Base-by-base conservation (phyloP, 2,797 vertebrate species). In the Chromis chromis region DNA sequence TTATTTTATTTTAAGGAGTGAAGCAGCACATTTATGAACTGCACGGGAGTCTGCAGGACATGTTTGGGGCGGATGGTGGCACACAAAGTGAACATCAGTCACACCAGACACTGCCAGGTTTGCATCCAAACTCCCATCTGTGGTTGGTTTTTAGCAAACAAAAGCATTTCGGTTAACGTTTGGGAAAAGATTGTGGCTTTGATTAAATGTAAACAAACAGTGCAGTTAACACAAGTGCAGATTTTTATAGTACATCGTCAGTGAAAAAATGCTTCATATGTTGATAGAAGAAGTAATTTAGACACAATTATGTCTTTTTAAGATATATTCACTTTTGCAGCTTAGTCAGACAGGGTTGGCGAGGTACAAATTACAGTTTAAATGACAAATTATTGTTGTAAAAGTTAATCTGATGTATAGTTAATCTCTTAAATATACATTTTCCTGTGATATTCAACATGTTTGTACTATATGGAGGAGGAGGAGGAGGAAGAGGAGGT, bases 31-130 rank as follows among this genome's bases (percentile, higher is more conserved):
- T 22, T 49, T 57, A 31, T 60, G 8, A 59, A 59, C 21, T 65
- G 55, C 36, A 24, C 28, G 48, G 9, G 49, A 54, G 25, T 31
- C 9, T 22, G 67, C 19, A 21, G 24, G 10, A 28, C 13, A 9
- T 39, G 24, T 60, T 50, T 40, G 16, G 14, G 19, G n/a, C n/a
- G n/a, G 46, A 1, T 9, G 9, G 19, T 49, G 25, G 0, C 25
- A 61, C 27, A 61, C 25, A 44, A 52, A 60, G 19, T 27, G 3
- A 61, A 40, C 46, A 59, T 31, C 44, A 14, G 13, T 68, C 57
- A 39, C 55, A 40, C 55, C 25, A 27, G 12, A 60, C 21, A 53
- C 48, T 69, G 46, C 44, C 40, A 42, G 40, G 40, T 42, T 16
- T 42, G 40, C 40, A 42, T 42, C 40, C 40, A 14, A 17, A 42